Conservation (phyloP, 2,888 invertebrate species). For the Hypercompe scribonia region DNA sequence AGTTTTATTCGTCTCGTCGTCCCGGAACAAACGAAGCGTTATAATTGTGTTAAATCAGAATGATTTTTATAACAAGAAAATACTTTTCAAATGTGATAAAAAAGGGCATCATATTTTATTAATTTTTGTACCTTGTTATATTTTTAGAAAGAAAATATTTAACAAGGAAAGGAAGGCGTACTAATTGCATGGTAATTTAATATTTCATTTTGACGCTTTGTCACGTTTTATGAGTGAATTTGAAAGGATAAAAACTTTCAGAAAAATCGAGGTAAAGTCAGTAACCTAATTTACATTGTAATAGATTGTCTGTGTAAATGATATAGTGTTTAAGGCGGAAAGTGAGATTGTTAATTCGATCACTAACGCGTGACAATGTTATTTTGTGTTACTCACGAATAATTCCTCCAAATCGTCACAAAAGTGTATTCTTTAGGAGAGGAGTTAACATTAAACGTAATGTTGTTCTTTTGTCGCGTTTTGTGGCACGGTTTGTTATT, state of each 20-base stretch:
- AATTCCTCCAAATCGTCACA: background rate
- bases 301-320: too few relatives aligned
- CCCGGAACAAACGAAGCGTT: background rate
- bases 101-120: background rate
- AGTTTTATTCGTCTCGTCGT: background rate
- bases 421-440: too few relatives aligned
- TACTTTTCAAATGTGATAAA: background rate
- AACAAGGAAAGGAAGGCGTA: background rate
- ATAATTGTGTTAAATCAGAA: background rate
- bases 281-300: background rate
- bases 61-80: background rate
- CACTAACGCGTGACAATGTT: background rate
- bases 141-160: background rate
- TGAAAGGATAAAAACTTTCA: constrained; percentile 1
- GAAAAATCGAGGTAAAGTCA: background rate
- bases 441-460: too few relatives aligned
- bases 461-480: too few relatives aligned
- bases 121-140: background rate
- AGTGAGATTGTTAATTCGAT: background rate
- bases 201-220: constrained; percentile 20
- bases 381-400: background rate
- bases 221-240: constrained; percentile 6
- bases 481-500: background rate
- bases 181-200: constrained; percentile 22
- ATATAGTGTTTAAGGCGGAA: background rate